Percentiles rank a stretch among this genome's conserved stretches.
These are phyloP conservation scores for Sphinx pinastri DNA, from an alignment of 2,888 invertebrate genomes.

Conservation along the genomic window DNA sequence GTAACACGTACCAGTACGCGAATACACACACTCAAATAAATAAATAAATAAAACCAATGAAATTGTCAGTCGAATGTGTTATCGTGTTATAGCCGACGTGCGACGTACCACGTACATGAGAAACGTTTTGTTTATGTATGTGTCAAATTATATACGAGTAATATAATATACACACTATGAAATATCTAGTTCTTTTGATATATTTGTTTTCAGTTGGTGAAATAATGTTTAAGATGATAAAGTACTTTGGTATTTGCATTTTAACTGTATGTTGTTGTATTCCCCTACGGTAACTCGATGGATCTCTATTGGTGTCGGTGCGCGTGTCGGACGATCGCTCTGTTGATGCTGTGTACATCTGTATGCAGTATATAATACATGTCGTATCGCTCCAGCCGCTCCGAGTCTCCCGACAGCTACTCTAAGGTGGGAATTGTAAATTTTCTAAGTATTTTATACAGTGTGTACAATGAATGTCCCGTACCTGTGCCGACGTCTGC, in stretches of 20 bases:
- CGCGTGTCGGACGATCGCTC: slow-evolving; percentile 29
- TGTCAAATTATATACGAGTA: slow-evolving; percentile 71
- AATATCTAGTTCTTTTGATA: slow-evolving; percentile 77
- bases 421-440: slow-evolving; percentile 77
- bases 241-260: slow-evolving; percentile 79
- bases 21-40: not conserved
- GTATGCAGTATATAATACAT: slow-evolving; percentile 21
- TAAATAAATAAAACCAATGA: not conserved
- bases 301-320: slow-evolving; percentile 57
- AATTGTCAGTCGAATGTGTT: slow-evolving; percentile 17
- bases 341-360: not conserved
- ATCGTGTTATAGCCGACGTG: no score
- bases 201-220: slow-evolving; percentile 76
- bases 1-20: not conserved
- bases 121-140: slow-evolving; percentile 64
- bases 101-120: slow-evolving; percentile 40
- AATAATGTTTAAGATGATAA: slow-evolving; percentile 71
- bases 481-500: slow-evolving; percentile 46
- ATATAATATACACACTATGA: slow-evolving; percentile 60
- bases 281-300: slow-evolving; percentile 51
- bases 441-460: slow-evolving; percentile 83
- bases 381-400: slow-evolving; percentile 27
- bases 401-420: slow-evolving; percentile 60
- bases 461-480: slow-evolving; percentile 63
- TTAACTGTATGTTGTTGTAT: slow-evolving; percentile 36